Evolutionary conservation across 2,113 vertebrate genomes (phyloP).

Genomic region (Rhipidura dahli): DNA sequence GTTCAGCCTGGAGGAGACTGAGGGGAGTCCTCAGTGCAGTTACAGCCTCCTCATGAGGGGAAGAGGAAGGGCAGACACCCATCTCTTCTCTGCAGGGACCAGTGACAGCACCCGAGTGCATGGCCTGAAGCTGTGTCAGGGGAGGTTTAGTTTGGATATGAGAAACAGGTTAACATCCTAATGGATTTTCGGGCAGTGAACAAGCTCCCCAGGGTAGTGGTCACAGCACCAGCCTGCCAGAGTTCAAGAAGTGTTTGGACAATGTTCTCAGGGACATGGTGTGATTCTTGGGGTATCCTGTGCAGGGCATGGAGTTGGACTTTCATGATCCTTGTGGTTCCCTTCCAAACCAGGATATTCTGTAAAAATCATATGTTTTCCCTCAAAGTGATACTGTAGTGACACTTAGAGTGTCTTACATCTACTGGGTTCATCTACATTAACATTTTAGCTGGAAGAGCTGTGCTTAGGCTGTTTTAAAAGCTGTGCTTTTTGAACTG

Average conservation of each 20-base stretch:
- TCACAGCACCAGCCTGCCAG: background rate
- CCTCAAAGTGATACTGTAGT: background rate
- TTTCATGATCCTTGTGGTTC: background rate
- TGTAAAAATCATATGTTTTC: background rate
- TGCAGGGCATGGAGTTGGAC: background rate
- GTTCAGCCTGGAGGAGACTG: background rate
- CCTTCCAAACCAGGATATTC: background rate
- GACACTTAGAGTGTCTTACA: background rate
- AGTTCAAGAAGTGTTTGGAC: background rate
- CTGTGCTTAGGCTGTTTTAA: background rate
- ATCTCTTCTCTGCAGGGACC: background rate
- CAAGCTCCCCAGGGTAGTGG: background rate
- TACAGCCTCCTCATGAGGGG: background rate
- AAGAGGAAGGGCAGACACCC: background rate
- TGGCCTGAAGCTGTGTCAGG: background rate
- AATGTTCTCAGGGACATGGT: accelerated
- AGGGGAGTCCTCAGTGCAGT: background rate
- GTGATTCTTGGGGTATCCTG: background rate
- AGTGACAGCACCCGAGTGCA: background rate
- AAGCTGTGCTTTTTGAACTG: background rate
- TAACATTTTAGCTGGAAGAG: background rate
- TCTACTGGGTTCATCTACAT: background rate
- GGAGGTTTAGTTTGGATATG: background rate
- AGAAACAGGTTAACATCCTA: background rate
- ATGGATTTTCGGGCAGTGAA: background rate